Conservation (phyloP, 2,113 vertebrate species). For the Oncorhynchus kisutch region DNA sequence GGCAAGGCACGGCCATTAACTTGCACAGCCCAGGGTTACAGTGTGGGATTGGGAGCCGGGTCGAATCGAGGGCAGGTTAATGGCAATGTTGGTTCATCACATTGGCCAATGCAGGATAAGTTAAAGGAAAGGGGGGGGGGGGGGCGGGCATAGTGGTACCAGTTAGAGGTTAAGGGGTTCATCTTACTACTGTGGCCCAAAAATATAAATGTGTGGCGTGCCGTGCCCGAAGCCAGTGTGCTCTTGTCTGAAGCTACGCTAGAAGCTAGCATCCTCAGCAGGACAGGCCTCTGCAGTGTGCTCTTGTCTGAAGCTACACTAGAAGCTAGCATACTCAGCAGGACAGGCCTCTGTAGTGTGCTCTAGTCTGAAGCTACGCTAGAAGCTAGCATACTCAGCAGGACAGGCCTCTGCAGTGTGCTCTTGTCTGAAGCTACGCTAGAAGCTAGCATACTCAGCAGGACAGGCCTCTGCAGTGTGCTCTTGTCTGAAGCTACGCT, state of each 20-base stretch:
- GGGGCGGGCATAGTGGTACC: background rate
- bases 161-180: slow-evolving; percentile 18
- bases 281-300: no score
- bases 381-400: no score
- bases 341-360: no score
- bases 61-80: slow-evolving; percentile 24
- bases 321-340: no score
- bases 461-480: no score
- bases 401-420: no score
- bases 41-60: slow-evolving; percentile 15
- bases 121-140: slow-evolving; percentile 7
- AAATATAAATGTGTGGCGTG: slow-evolving; percentile 22
- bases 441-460: no score
- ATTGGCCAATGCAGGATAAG: slow-evolving; percentile 23
- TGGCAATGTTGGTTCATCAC: slow-evolving; percentile 25
- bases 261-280: no score
- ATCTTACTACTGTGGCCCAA: slow-evolving; percentile 35
- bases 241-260: background rate
- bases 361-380: background rate
- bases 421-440: background rate
- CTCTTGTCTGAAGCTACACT: background rate
- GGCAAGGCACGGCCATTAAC: slow-evolving; percentile 40
- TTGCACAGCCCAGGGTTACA: slow-evolving; percentile 42
- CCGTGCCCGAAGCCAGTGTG: slow-evolving; percentile 4
- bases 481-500: background rate